phyloP scores from a whole-genome alignment of 2,888 invertebrate species.

The Bellardia pandia region DNA sequence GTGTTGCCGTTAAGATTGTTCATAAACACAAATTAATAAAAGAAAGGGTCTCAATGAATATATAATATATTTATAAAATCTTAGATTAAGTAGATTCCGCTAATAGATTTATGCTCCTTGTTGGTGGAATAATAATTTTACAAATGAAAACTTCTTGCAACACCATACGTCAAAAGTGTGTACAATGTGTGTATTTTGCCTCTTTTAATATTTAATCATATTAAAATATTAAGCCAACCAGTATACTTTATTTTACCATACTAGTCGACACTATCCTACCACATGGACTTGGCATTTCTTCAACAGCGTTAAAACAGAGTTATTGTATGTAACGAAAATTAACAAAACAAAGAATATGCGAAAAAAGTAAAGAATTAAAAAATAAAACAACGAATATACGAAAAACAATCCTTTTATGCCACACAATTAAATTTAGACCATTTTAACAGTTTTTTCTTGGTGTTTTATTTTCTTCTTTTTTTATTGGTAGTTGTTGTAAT shows the following conservation, averaged over 20 bases:
- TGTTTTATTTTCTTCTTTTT: slow-evolving; percentile 69
- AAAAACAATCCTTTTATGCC: slow-evolving; percentile 64
- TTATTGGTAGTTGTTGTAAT: slow-evolving; percentile 62
- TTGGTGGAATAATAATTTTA: too few relatives aligned
- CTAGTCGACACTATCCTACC: slow-evolving; percentile 26
- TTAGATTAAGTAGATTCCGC: too few relatives aligned
- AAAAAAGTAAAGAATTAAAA: slow-evolving; percentile 7
- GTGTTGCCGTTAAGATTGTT: too few relatives aligned
- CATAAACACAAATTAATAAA: too few relatives aligned
- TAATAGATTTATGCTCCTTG: too few relatives aligned
- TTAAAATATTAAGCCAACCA: slow-evolving; percentile 67
- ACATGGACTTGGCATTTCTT: slow-evolving; percentile 24
- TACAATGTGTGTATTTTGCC: not conserved
- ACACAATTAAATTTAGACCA: slow-evolving; percentile 74
- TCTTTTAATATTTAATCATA: slow-evolving; percentile 57
- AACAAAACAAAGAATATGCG: slow-evolving; percentile 30
- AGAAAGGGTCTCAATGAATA: too few relatives aligned
- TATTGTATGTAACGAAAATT: slow-evolving; percentile 22
- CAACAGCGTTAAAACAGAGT: not conserved
- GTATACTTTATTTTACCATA: slow-evolving; percentile 23
- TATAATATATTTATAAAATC: too few relatives aligned
- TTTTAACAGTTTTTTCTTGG: slow-evolving; percentile 65
- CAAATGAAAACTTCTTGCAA: too few relatives aligned
- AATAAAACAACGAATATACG: slow-evolving; percentile 15
- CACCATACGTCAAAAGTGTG: not conserved